Conservation (phyloP, 2,888 invertebrate species). For the Chaetogeoica ovagalla region DNA sequence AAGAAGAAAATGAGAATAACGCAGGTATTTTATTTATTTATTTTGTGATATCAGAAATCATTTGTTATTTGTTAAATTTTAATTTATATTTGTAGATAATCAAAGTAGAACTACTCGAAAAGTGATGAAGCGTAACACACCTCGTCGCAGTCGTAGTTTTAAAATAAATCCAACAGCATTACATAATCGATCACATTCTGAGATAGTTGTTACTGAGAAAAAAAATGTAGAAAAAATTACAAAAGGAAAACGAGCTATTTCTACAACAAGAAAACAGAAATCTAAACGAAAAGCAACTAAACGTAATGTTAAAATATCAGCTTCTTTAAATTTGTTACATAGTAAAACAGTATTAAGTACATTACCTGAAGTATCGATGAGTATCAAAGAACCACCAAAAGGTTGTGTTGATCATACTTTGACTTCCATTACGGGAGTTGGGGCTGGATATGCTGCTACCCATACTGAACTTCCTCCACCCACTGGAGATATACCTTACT, state of each 20-base stretch:
- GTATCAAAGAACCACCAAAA: constrained; percentile 79
- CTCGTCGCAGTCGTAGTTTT: constrained; percentile 48
- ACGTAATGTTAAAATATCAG: constrained; percentile 47
- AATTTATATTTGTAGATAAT: constrained; percentile 9
- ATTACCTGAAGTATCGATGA: constrained; percentile 65
- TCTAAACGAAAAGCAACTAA: constrained; percentile 60
- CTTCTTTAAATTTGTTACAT: constrained; percentile 76
- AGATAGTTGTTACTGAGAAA: constrained; percentile 22
- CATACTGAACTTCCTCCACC: constrained; percentile 81
- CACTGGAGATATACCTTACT: constrained; percentile 79
- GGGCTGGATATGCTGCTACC: constrained; percentile 63
- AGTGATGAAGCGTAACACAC: constrained; percentile 48
- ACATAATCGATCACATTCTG: constrained; percentile 35
- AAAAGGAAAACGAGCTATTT: constrained; percentile 58
- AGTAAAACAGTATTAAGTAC: constrained; percentile 87
- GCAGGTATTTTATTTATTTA: constrained; percentile 1
- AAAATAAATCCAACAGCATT: constrained; percentile 18
- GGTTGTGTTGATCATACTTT: constrained; percentile 91
- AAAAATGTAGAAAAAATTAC: constrained; percentile 32
- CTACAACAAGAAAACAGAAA: constrained; percentile 60
- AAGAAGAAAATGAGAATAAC: constrained; percentile 49
- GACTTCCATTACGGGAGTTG: constrained; percentile 73
- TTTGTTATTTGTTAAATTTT: not conserved
- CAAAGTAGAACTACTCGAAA: constrained; percentile 32
- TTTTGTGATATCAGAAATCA: not conserved